phyloP scores from a whole-genome alignment of 2,113 vertebrate genomes.

The Rhynchopsitta pachyrhyncha region DNA sequence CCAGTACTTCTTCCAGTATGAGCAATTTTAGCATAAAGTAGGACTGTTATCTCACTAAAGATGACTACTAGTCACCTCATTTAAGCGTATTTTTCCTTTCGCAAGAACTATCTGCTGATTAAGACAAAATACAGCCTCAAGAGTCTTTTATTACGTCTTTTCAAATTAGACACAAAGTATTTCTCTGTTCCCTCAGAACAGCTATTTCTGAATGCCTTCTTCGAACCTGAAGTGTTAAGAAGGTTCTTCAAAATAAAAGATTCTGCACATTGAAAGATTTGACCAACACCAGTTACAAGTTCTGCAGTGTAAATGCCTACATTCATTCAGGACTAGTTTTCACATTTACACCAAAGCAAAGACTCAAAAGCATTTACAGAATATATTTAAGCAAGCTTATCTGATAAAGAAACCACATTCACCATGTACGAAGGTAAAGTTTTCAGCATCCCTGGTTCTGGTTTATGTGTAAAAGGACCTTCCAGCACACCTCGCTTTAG shows the following conservation, averaged over 20 bases:
- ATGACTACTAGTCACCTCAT: background rate
- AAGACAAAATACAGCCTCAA: background rate
- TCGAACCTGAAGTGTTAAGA: background rate
- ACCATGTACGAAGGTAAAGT: constrained; percentile 91
- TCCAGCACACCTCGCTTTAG: constrained; percentile 84
- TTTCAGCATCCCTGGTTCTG: constrained; percentile 84
- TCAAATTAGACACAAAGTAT: background rate
- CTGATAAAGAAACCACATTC: background rate
- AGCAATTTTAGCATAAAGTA: background rate
- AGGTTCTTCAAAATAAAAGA: background rate
- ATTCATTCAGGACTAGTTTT: background rate
- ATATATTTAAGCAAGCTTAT: background rate
- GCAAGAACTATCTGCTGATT: background rate
- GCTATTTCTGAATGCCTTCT: background rate
- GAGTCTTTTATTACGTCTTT: background rate
- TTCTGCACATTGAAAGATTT: background rate
- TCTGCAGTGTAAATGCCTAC: background rate
- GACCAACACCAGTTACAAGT: background rate
- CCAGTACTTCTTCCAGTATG: background rate
- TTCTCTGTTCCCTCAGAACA: background rate
- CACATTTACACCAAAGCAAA: background rate
- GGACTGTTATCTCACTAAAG: background rate
- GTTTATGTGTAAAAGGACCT: constrained; percentile 84
- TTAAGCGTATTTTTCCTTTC: background rate
- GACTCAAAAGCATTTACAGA: background rate